Conservation (phyloP, 2,797 vertebrate genomes). For the Characodon lateralis region DNA sequence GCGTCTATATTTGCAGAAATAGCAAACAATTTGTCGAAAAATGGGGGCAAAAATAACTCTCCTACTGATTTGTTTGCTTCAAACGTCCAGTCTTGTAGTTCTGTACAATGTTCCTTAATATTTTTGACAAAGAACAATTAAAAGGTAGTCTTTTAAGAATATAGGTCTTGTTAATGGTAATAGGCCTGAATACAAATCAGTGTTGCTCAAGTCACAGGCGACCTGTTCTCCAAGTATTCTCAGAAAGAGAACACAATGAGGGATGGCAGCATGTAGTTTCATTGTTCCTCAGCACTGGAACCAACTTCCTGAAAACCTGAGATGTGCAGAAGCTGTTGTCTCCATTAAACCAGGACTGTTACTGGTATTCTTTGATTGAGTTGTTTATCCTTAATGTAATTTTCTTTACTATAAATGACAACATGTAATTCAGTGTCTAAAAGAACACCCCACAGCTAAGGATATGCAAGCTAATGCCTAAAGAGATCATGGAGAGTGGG, state of each 20-base stretch:
- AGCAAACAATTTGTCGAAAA: constrained; percentile 9
- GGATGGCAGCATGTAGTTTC: not conserved
- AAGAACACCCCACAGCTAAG: constrained; percentile 18
- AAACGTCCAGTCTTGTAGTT: not conserved
- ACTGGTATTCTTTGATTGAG: not conserved
- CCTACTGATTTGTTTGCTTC: constrained; percentile 10
- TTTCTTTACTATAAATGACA: not conserved
- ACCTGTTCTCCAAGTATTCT: not conserved
- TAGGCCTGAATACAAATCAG: not conserved
- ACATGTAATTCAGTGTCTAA: constrained; percentile 11
- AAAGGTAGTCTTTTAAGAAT: not conserved
- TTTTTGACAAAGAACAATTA: not conserved
- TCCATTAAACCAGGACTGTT: not conserved
- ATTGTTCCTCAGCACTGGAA: not conserved
- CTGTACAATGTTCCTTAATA: not conserved
- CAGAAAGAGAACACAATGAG: not conserved
- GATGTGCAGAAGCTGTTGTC: not conserved
- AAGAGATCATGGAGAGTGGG: constrained; percentile 49
- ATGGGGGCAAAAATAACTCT: not conserved
- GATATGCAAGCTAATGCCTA: constrained; percentile 23
- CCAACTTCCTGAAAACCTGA: not conserved
- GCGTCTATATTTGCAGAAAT: constrained; percentile 33
- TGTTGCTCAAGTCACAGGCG: not conserved
- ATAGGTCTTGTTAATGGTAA: no score
- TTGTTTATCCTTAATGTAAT: not conserved